phyloP scores from a whole-genome alignment of 2,888 invertebrate genomes.

The Didymodactylos carnosus region DNA sequence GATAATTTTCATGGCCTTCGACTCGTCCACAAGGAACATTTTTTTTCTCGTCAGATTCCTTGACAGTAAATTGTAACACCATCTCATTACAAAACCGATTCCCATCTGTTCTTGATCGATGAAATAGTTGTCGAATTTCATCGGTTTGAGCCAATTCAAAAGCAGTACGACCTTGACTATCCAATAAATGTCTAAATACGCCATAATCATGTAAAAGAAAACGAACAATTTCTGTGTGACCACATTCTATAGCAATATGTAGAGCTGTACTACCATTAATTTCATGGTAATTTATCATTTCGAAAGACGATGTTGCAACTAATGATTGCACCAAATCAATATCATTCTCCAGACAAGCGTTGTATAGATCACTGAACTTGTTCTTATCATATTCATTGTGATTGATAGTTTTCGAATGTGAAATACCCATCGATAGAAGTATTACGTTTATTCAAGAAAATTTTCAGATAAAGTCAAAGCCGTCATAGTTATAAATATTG shows the following conservation, averaged over 20 bases:
- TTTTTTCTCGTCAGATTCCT: background rate
- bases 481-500: background rate
- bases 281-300: background rate
- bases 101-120: background rate
- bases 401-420: background rate
- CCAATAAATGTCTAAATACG: background rate
- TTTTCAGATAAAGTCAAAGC: background rate
- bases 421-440: background rate
- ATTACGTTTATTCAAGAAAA: background rate
- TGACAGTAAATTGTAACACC: background rate
- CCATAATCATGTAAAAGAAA: background rate
- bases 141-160: background rate
- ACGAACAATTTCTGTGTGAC: background rate
- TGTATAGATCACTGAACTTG: background rate
- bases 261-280: background rate
- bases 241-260: background rate
- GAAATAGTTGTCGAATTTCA: background rate
- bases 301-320: background rate
- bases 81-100: background rate
- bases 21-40: background rate
- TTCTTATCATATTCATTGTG: background rate
- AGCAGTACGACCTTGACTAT: background rate
- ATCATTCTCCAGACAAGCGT: background rate
- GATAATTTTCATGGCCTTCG: background rate
- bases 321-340: background rate